Evolutionary conservation across 2,113 vertebrate genomes (phyloP).

Genomic region (Sylvia atricapilla): DNA sequence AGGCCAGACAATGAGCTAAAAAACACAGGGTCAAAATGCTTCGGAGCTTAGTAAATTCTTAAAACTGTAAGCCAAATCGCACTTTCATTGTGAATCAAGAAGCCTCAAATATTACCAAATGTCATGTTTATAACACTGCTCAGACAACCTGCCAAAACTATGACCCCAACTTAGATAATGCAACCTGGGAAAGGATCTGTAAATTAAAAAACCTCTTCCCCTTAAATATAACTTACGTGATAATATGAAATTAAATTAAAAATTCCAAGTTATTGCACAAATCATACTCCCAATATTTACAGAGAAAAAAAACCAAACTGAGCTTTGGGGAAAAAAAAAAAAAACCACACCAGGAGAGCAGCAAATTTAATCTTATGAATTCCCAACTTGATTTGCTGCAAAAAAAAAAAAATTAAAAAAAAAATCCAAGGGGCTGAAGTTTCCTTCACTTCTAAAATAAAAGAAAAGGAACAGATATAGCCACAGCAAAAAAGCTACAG

Average conservation of each 20-base stretch:
- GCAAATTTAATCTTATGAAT: conserved; percentile 19
- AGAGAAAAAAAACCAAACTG: conserved; percentile 71
- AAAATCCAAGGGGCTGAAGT: background rate
- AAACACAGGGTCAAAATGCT: conserved; percentile 36
- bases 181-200: conserved; percentile 84
- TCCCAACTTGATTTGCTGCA: background rate
- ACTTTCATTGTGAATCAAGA: conserved; percentile 55
- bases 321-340: conserved; percentile 54
- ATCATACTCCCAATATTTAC: conserved; percentile 81
- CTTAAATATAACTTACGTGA: conserved; percentile 82
- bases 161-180: conserved; percentile 81
- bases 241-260: conserved; percentile 90
- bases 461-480: conserved; percentile 28
- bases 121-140: conserved; percentile 53
- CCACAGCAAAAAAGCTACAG: conserved; percentile 39
- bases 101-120: conserved; percentile 62
- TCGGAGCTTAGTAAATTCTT: conserved; percentile 27
- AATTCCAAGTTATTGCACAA: conserved; percentile 94
- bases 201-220: conserved; percentile 83
- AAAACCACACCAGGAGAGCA: background rate
- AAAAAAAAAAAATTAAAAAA: conserved; percentile 13
- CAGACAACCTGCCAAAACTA: conserved; percentile 72
- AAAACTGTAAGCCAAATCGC: conserved; percentile 4
- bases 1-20: conserved; percentile 59
- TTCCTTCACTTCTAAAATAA: conserved; percentile 41